These are phyloP conservation scores for Laticauda laticaudata DNA, from an alignment of 2,113 vertebrate genomes.

Conservation along the genomic window DNA sequence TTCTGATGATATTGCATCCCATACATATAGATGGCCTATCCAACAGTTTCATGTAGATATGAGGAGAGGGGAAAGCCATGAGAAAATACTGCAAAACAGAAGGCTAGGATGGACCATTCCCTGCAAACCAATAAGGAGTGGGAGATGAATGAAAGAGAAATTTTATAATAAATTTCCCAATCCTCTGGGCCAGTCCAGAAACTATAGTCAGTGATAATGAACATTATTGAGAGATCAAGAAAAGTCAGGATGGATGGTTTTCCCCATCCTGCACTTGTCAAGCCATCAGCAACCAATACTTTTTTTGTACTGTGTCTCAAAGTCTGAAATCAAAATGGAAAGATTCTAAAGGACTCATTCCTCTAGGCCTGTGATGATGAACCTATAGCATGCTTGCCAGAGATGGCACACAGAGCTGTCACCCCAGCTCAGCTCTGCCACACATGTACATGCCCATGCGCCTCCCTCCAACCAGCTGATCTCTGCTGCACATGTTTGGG, in stretches of 20 bases:
- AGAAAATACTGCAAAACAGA: neutral
- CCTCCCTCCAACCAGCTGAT: too few species aligned
- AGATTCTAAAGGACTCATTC: neutral
- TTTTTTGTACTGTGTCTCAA: neutral
- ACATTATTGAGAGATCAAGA: neutral
- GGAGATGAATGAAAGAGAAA: neutral
- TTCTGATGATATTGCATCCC: neutral
- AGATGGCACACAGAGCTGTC: too few species aligned
- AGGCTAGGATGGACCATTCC: neutral
- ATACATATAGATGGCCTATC: neutral
- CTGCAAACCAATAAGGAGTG: neutral
- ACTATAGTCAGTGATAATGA: neutral
- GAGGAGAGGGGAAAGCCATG: neutral
- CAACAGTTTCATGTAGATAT: neutral
- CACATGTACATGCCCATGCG: too few species aligned
- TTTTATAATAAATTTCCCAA: neutral
- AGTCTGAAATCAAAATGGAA: neutral
- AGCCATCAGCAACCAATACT: neutral
- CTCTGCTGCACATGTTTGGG: too few species aligned
- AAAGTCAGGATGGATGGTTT: neutral
- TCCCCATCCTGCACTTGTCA: neutral
- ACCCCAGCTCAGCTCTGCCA: too few species aligned
- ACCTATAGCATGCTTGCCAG: too few species aligned
- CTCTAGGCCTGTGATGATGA: neutral
- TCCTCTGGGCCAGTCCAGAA: neutral